Percentiles rank a stretch among this genome's conserved stretches.
These are phyloP conservation scores for Platyura marginata DNA, from an alignment of 1,140 invertebrate genomes.

Conservation along the genomic window DNA sequence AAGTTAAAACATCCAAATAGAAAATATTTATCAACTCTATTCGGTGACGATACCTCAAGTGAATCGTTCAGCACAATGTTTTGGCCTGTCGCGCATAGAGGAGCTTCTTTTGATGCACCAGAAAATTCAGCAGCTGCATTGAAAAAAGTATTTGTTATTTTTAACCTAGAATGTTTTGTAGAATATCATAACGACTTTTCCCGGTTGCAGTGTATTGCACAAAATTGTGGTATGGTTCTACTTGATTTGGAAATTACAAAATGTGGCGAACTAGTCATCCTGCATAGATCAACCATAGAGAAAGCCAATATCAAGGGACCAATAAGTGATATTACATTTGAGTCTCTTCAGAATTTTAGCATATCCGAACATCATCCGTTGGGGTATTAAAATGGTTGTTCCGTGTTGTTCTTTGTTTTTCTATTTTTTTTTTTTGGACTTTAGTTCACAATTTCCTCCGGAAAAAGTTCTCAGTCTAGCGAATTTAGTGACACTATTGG, in stretches of 20 bases:
- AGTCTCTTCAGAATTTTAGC: conserved; percentile 14
- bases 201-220: conserved; percentile 14
- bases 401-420: no score
- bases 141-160: conserved; percentile 15
- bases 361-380: conserved; percentile 20
- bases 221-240: conserved; percentile 19
- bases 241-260: conserved; percentile 17
- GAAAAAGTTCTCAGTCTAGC: conserved; percentile 15
- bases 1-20: conserved; percentile 17
- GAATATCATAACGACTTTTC: not conserved
- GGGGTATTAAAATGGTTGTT: conserved; percentile 9
- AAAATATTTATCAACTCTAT: conserved; percentile 15
- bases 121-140: conserved; percentile 21
- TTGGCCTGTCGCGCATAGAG: conserved; percentile 21
- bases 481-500: conserved; percentile 14
- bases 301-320: conserved; percentile 9
- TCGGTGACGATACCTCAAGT: conserved; percentile 9
- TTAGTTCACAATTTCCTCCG: conserved; percentile 15
- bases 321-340: conserved; percentile 11
- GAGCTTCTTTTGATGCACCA: conserved; percentile 20
- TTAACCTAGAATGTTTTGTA: conserved; percentile 6
- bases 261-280: conserved; percentile 19
- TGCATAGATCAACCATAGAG: conserved; percentile 15
- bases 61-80: conserved; percentile 12
- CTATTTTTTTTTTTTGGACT: not conserved